Conservation (phyloP, 1,140 invertebrate genomes). For the Lordiphosa clarofinis region DNA sequence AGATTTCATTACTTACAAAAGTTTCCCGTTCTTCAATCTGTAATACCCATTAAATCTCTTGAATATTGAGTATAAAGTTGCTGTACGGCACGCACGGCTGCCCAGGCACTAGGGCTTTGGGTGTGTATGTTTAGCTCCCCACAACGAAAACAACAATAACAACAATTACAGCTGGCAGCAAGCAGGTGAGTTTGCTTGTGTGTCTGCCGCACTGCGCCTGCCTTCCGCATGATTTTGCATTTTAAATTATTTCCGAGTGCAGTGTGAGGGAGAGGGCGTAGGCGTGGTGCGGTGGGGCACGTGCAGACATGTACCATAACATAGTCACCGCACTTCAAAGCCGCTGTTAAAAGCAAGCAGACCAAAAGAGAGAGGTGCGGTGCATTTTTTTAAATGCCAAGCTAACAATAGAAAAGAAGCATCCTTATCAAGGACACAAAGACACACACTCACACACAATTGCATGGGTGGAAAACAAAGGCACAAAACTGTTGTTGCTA, state of each 20-base stretch:
- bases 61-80: conserved; percentile 35
- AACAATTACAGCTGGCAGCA: conserved; percentile 14
- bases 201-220: conserved; percentile 58
- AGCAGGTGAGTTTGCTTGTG: conserved; percentile 42
- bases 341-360: conserved; percentile 33
- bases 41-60: conserved; percentile 7
- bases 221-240: conserved; percentile 74
- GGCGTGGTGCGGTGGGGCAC: conserved; percentile 19
- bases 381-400: conserved; percentile 71
- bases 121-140: conserved; percentile 19
- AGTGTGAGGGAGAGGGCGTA: background rate
- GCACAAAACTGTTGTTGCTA: conserved; percentile 22
- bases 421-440: conserved; percentile 73
- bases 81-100: conserved; percentile 40
- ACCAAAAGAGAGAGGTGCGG: conserved; percentile 3
- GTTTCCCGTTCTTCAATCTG: too few species aligned
- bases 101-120: conserved; percentile 12
- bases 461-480: conserved; percentile 47
- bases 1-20: too few species aligned
- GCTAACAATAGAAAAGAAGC: conserved; percentile 76
- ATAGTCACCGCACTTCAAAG: conserved; percentile 40
- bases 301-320: conserved; percentile 40
- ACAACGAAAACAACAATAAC: conserved; percentile 31
- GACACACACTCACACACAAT: conserved; percentile 30
- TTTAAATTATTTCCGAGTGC: conserved; percentile 70